These are phyloP conservation scores for Cisticola juncidis DNA, from an alignment of 2,113 vertebrate genomes.

Conservation along the genomic window DNA sequence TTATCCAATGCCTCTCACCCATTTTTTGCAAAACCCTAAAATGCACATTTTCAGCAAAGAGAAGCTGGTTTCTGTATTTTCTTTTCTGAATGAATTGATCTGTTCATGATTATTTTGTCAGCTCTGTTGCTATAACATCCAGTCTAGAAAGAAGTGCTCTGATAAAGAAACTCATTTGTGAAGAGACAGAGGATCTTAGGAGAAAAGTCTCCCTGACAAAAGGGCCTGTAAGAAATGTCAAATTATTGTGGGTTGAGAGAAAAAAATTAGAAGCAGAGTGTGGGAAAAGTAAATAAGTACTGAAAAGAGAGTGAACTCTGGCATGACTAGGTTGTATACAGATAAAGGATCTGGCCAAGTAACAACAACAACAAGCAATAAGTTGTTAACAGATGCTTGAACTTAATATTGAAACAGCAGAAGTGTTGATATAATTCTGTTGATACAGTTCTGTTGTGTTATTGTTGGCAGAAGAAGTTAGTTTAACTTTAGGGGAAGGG, in stretches of 20 bases:
- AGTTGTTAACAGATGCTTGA: conserved; percentile 66
- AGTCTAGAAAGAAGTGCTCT: not conserved
- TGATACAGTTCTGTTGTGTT: conserved; percentile 45
- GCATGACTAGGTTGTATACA: conserved; percentile 31
- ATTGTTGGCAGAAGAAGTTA: conserved; percentile 38
- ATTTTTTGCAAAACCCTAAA: not conserved
- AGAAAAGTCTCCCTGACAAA: not conserved
- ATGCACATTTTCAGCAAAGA: not conserved
- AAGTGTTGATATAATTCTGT: conserved; percentile 58
- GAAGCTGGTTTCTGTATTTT: not conserved
- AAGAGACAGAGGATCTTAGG: not conserved
- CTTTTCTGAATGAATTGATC: not conserved
- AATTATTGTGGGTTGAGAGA: not conserved
- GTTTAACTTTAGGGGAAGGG: conserved; percentile 47
- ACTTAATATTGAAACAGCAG: conserved; percentile 51
- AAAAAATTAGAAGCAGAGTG: conserved; percentile 32
- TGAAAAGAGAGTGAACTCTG: conserved; percentile 28
- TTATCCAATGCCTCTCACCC: not conserved
- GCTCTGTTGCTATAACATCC: not conserved
- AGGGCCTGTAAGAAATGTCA: not conserved
- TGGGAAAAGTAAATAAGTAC: conserved; percentile 59
- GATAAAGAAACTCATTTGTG: not conserved
- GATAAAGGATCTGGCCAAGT: conserved; percentile 54
- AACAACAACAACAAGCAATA: conserved; percentile 58
- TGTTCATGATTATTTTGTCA: not conserved